phyloP scores from a whole-genome alignment of 2,888 invertebrate species.

The Ophonus ardosiacus region DNA sequence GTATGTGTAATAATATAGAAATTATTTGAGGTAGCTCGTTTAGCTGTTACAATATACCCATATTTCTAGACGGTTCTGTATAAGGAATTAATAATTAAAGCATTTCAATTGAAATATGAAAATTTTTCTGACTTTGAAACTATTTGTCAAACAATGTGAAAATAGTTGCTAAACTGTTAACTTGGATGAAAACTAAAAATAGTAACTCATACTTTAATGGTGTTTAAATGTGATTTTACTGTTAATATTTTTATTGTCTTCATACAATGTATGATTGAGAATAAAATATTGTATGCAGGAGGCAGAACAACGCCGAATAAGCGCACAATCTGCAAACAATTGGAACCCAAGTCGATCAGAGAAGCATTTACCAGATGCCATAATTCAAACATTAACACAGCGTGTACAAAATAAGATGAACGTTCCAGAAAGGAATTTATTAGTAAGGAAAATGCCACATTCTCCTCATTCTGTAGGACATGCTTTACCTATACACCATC shows the following conservation, averaged over 20 bases:
- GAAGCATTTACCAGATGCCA: conserved; percentile 84
- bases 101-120: too few relatives aligned
- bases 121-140: too few relatives aligned
- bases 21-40: too few relatives aligned
- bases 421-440: conserved; percentile 72
- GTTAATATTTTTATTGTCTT: neutral
- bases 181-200: too few relatives aligned
- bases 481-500: conserved; percentile 72
- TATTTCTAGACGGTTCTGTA: too few relatives aligned
- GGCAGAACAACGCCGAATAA: conserved; percentile 90
- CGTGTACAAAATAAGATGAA: conserved; percentile 81
- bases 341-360: conserved; percentile 75
- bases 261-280: too few relatives aligned
- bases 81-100: too few relatives aligned
- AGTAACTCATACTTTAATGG: too few relatives aligned
- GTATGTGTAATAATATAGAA: too few relatives aligned
- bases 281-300: conserved; percentile 78
- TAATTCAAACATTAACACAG: conserved; percentile 84
- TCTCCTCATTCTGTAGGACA: conserved; percentile 71
- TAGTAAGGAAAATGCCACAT: conserved; percentile 70
- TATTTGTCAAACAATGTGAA: too few relatives aligned
- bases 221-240: neutral
- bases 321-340: conserved; percentile 76
- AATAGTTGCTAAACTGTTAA: too few relatives aligned
- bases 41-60: too few relatives aligned